Evolutionary conservation across 2,888 invertebrate species (phyloP).

Genomic region (Terebella lapidaria): DNA sequence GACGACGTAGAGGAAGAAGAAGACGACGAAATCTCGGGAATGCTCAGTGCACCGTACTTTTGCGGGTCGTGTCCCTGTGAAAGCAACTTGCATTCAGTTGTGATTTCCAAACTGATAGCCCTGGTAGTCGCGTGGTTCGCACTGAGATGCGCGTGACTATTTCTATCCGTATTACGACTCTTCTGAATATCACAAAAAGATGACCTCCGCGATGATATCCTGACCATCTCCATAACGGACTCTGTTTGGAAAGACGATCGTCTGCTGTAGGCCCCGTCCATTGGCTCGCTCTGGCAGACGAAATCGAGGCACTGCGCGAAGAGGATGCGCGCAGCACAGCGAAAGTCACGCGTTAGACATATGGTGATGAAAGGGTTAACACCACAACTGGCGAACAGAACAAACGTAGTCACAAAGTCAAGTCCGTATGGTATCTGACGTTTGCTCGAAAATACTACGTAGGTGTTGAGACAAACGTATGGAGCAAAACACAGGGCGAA

Average conservation of each 20-base stretch:
- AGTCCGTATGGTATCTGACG: conserved; percentile 30
- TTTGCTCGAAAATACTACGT: conserved; percentile 24
- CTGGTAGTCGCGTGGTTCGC: background rate
- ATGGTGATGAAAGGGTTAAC: conserved; percentile 36
- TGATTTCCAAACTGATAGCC: background rate
- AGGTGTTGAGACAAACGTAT: conserved; percentile 27
- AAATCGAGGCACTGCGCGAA: background rate
- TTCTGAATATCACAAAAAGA: background rate
- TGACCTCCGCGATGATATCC: background rate
- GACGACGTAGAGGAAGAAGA: too few relatives aligned
- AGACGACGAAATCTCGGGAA: too few relatives aligned
- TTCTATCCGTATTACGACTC: background rate
- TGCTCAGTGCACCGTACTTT: too few relatives aligned
- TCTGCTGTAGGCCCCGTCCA: background rate
- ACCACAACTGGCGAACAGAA: conserved; percentile 34
- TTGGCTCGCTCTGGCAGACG: background rate
- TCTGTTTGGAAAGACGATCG: background rate
- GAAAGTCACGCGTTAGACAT: conserved; percentile 32
- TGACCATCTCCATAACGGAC: background rate
- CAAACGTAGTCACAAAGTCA: conserved; percentile 32
- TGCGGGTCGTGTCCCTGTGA: background rate
- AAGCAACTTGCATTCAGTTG: background rate
- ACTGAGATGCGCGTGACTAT: background rate
- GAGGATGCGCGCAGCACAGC: conserved; percentile 11
- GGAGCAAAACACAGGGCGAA: conserved; percentile 31